These are phyloP conservation scores for Morpho helenor DNA, from an alignment of 2,888 invertebrate genomes.

Conservation along the genomic window DNA sequence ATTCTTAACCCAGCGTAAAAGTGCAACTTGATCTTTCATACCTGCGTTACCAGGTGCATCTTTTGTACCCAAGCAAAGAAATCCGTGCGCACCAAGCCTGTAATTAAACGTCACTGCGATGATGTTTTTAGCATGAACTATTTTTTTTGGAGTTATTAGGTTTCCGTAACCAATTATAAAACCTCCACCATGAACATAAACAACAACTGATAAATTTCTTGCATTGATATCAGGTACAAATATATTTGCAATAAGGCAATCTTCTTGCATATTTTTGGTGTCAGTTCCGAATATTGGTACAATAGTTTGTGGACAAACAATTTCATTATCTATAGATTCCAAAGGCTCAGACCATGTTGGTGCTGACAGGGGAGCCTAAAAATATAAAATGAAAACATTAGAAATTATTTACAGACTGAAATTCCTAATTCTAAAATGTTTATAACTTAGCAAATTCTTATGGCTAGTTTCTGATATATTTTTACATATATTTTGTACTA, in stretches of 20 bases:
- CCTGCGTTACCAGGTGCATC: constrained; percentile 39
- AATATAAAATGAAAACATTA: not conserved
- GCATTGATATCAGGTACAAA: constrained; percentile 33
- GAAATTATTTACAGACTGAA: no score
- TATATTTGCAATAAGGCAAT: constrained; percentile 36
- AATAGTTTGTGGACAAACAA: constrained; percentile 38
- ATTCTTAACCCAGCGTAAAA: constrained; percentile 37
- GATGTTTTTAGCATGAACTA: constrained; percentile 36
- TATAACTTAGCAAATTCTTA: no score
- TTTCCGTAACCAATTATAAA: constrained; percentile 50
- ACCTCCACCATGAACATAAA: constrained; percentile 61
- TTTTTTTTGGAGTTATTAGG: constrained; percentile 32
- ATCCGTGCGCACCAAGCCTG: constrained; percentile 38
- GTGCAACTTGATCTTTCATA: constrained; percentile 39
- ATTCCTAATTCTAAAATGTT: no score
- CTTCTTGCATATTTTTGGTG: constrained; percentile 26
- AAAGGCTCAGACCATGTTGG: constrained; percentile 38
- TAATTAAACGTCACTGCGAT: constrained; percentile 48
- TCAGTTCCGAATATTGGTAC: not conserved
- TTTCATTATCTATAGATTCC: constrained; percentile 34
- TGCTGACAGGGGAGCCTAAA: constrained; percentile 41
- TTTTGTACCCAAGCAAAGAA: constrained; percentile 35
- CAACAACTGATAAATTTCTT: constrained; percentile 46
- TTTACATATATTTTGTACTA: no score
- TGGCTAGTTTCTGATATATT: no score